Base-by-base conservation (phyloP, 2,888 invertebrate species). In the Heliconius charithonia region DNA sequence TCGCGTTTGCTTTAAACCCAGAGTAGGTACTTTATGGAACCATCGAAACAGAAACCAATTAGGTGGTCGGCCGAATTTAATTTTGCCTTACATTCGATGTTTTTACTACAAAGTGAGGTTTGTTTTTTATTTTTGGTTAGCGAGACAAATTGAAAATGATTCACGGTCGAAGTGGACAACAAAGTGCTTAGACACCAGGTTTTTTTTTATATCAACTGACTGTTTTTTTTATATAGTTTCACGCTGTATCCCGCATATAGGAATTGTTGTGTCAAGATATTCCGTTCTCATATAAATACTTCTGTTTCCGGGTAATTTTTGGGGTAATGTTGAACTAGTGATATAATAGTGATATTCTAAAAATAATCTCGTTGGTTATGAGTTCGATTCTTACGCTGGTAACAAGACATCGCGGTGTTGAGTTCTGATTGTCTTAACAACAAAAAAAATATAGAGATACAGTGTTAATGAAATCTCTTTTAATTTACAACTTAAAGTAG, bases 31-130 rank as follows among this genome's bases (percentile, higher is more conserved):
- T 67, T 67, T 13, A 13, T 13, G 37, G 37, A 66, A 66, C 22
- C 66, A 22, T 32, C 22, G 66, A 32, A 66, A 66, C 66, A 32
- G 66, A 66, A 66, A 66, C 66, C 66, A 32, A 66, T 66, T 66
- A 66, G 66, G 3, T 66, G 22, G 22, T 12, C 66, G 22, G 66
- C 3, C 9, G 12, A 12, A 66, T 66, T 66, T 32, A 66, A 66
- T 66, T 66, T 66, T 12, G 16, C 4, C 32, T 32, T 22, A 32
- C 10, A 7, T 22, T 66, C 22, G 19, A 25, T 63, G 32, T n/a
- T 66, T 66, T n/a, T 65, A 65, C 22, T 1, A 65, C 3, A 16
- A 65, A 65, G 9, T 65, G 19, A 29, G 32, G 1, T 19, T 27
- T 65, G 2, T 65, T 65, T 65, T n/a, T 16, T 65, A 19, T 19